Conservation (phyloP, 2,797 vertebrate genomes). For the Phoeniculus purpureus region DNA sequence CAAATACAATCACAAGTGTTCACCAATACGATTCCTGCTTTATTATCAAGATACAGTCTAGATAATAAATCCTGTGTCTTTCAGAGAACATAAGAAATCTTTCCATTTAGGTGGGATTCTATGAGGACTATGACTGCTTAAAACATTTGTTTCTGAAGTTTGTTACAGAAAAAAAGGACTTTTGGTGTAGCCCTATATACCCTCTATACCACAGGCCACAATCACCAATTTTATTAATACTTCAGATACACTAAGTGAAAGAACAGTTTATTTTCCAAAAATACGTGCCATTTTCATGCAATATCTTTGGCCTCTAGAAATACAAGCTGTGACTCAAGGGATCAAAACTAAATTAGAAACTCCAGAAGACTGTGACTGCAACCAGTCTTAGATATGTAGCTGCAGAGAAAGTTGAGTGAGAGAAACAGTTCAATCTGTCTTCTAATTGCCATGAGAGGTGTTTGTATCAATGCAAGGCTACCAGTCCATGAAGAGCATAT, state of each 20-base stretch:
- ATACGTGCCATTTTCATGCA: background rate
- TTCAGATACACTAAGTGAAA: background rate
- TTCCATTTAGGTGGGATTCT: background rate
- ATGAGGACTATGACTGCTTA: background rate
- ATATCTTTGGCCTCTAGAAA: background rate
- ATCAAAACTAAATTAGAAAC: background rate
- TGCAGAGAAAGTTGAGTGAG: background rate
- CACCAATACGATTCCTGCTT: background rate
- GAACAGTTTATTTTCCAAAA: background rate
- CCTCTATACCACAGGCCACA: background rate
- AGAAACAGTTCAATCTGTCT: background rate
- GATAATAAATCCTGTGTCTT: background rate
- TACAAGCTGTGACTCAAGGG: background rate
- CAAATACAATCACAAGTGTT: no score
- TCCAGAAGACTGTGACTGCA: background rate
- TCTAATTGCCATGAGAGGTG: background rate
- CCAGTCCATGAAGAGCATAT: background rate
- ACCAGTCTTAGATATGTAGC: background rate
- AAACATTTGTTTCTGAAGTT: constrained; percentile 15
- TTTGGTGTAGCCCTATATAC: background rate
- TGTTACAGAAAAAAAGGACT: background rate
- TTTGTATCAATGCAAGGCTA: background rate
- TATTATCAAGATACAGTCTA: background rate
- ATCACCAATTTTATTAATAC: background rate
- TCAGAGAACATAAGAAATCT: background rate